Evolutionary conservation across 2,797 vertebrate species (phyloP), one percentile per base, ranked within the genome.

Genomic region (Brotula barbata): DNA sequence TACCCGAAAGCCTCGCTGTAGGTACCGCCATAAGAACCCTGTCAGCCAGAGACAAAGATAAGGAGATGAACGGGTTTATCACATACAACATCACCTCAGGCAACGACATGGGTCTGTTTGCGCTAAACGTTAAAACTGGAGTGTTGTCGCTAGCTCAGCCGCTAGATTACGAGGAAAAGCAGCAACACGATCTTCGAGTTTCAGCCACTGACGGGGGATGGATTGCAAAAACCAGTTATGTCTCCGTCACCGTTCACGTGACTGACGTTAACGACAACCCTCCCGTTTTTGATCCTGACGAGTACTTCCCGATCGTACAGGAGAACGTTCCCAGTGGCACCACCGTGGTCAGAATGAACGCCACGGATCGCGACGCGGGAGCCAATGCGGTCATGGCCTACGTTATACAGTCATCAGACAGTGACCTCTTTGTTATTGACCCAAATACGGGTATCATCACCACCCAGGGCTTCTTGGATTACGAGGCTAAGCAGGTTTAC

Each of bases 401-500:
- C 25, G 89, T 94, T 6, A 90, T 99, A 54, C 95, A 99, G 84
- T 95, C 95, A 7, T 97, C 96, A 16, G 97, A 98, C 86, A 98
- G 95, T 0, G 97, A 99, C 82, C 93, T 98, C 45, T 99, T 98
- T 79, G 94, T 96, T 73, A 96, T 99, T 25, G 95, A 98, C 84
- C 97, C 97, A 6, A 99, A 99, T 83, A 96, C 93, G 0, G 97
- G 97, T 45, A 89, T 93, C 19, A 89, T 99, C 79, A 99, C 95
- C 53, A 99, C 97, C n/a, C 97, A 99, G 85, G 97, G 97, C 12
- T 99, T 99, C 85, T 89, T 99, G 73, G 97, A 99, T 85, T 99
- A 96, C 56, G 97, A 99, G 87, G 93, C 95, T 22, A 97, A 95
- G 77, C 96, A 98, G 87, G 93, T 93, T 67, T 99, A 98, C 84